Percentiles rank a stretch among this genome's conserved stretches.
Evolutionary conservation across 2,888 invertebrate genomes (phyloP).

Genomic region (Agrotis puta): DNA sequence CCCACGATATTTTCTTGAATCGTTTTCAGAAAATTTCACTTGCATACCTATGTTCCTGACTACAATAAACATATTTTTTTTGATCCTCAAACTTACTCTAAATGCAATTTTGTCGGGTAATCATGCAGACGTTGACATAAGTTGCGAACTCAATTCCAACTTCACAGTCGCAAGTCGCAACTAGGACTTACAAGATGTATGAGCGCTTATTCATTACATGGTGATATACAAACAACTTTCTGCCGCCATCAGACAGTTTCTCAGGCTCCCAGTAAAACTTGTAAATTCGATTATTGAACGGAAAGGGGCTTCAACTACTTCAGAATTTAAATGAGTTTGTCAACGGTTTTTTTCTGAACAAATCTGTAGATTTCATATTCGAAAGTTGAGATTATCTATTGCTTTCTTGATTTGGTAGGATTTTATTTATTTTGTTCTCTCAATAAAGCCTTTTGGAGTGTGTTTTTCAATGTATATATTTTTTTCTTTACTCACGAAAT

Average conservation of each 20-base stretch:
- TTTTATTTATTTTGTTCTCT: background rate
- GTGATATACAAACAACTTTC: conserved; percentile 18
- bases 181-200: conserved; percentile 19
- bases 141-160: conserved; percentile 31
- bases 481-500: background rate
- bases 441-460: background rate
- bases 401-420: conserved; percentile 19
- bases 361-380: conserved; percentile 34
- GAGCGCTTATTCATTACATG: conserved; percentile 12
- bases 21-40: too few species aligned
- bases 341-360: conserved; percentile 35
- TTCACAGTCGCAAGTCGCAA: conserved; percentile 7
- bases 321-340: conserved; percentile 52
- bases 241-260: conserved; percentile 45
- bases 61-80: background rate
- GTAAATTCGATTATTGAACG: conserved; percentile 48
- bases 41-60: too few species aligned
- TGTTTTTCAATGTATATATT: background rate
- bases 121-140: conserved; percentile 32
- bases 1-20: too few species aligned
- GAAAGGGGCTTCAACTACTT: conserved; percentile 32
- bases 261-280: conserved; percentile 48
- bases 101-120: conserved; percentile 28
- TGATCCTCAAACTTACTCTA: background rate
- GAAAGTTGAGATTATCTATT: conserved; percentile 15